Evolutionary conservation across 2,797 vertebrate species (phyloP), one percentile per base, ranked within the genome.

Genomic region (Neosilurus mollespiculum): DNA sequence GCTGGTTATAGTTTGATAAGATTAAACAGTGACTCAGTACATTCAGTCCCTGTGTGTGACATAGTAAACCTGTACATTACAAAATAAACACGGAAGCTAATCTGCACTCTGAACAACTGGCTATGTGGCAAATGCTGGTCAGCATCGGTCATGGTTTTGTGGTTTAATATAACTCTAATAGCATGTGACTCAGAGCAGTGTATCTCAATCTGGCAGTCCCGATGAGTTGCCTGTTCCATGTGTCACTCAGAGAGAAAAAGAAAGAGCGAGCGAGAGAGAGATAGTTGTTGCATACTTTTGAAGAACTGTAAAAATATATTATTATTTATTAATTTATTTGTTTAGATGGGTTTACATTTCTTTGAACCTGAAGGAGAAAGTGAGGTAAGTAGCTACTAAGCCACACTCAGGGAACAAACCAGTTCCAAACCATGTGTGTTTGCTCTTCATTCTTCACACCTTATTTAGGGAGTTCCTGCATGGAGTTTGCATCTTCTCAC

Each of bases 111-210:
- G 54, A 75, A 73, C 24, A 73, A 75, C 72, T 59, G 54, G 22
- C 53, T 24, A 58, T 75, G 72, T 75, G 72, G 72, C 72, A 75
- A 58, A 75, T 58, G 26, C 72, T 75, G 26, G 20, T 75, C 76
- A 64, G 76, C 76, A 62, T 62, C 76, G 64, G 81, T 87, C 59
- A 76, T 43, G 43, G 66, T 76, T 43, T 81, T 54, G 64, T 53
- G 67, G 69, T 77, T 81, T 64, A 80, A 69, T 56, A 61, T 30
- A 53, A 77, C 18, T 58, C 54, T 80, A 83, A 82, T 75, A 72
- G 51, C 80, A 81, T 30, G 76, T 78, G 85, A 83, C 77, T 61
- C 72, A 72, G 53, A 84, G 69, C 79, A 53, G 66, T 73, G n/a
- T 67, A n/a, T 78, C 37, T 78, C 16, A 69, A 78, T 75, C 82